Percentiles rank a stretch among this genome's conserved stretches.
These are phyloP conservation scores for Gorsachius magnificus DNA, from an alignment of 2,797 vertebrate genomes.

Conservation along the genomic window DNA sequence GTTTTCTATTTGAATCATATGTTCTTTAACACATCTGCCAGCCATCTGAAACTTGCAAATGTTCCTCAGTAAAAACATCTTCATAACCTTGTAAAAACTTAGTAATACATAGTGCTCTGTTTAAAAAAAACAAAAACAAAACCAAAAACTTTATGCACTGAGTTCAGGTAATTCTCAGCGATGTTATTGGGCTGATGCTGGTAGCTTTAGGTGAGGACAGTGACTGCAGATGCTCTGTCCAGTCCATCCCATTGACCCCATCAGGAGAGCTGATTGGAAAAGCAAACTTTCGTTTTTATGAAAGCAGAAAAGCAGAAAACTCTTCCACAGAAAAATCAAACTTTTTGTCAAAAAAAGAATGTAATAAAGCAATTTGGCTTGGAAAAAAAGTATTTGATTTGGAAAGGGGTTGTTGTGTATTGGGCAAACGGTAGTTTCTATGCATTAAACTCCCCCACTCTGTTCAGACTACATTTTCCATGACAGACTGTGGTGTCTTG, in stretches of 20 bases:
- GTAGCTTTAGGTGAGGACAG: background rate
- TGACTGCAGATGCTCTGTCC: background rate
- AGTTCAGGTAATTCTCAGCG: background rate
- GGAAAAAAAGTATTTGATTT: background rate
- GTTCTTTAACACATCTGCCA: conserved; percentile 65
- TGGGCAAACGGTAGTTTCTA: background rate
- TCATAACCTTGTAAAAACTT: conserved; percentile 34
- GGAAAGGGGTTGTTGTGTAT: background rate
- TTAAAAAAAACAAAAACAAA: background rate
- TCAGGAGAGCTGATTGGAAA: background rate
- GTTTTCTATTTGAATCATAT: conserved; percentile 65
- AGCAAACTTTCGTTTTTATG: background rate
- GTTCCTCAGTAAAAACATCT: conserved; percentile 53
- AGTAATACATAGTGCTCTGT: background rate
- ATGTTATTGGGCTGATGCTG: background rate
- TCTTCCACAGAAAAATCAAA: background rate
- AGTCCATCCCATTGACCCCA: background rate
- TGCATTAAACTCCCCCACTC: background rate
- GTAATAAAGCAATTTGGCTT: background rate
- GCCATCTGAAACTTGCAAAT: conserved; percentile 56
- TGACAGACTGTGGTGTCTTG: background rate
- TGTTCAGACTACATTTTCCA: background rate
- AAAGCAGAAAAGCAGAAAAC: background rate
- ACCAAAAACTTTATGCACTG: background rate
- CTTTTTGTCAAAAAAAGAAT: background rate